Percentiles rank a stretch among this genome's conserved stretches.
These are phyloP conservation scores for Glyphotaelius pellucidus DNA, from an alignment of 2,888 invertebrate genomes.

Conservation along the genomic window DNA sequence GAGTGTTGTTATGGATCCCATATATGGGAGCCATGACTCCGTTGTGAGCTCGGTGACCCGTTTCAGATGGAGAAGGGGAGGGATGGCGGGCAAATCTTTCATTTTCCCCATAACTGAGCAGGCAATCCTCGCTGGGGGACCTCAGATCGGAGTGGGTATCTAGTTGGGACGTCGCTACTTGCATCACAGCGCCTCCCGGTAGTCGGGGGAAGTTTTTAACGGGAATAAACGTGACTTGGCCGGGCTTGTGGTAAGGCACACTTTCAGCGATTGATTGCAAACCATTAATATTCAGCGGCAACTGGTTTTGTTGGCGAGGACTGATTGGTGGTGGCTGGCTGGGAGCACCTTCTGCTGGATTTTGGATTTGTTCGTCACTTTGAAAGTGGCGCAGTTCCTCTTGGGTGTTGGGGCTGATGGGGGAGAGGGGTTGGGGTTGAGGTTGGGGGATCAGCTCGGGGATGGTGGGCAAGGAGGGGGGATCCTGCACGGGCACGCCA, in stretches of 20 bases:
- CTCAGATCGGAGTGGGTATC: constrained; percentile 1
- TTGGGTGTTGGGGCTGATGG: not conserved
- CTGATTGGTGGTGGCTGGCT: not conserved
- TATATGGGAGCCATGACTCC: not conserved
- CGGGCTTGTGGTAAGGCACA: not conserved
- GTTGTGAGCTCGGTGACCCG: not conserved
- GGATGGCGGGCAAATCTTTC: not conserved
- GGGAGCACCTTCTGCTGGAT: not conserved
- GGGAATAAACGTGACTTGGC: not conserved
- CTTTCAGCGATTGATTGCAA: not conserved
- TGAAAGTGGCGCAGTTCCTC: not conserved
- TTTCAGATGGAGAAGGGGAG: not conserved
- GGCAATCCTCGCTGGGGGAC: constrained; percentile 20
- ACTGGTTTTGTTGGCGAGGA: not conserved
- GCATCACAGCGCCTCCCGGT: not conserved
- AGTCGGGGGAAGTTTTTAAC: not conserved
- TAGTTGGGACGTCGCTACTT: not conserved
- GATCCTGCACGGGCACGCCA: not conserved
- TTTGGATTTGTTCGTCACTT: not conserved
- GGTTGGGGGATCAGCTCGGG: not conserved
- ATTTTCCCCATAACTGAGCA: not conserved
- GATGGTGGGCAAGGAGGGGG: not conserved
- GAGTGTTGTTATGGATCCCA: not conserved
- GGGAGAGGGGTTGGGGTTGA: not conserved
- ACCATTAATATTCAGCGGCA: not conserved